These are phyloP conservation scores for Drosophila micromelanica DNA, from an alignment of 1,140 invertebrate genomes.

Conservation along the genomic window DNA sequence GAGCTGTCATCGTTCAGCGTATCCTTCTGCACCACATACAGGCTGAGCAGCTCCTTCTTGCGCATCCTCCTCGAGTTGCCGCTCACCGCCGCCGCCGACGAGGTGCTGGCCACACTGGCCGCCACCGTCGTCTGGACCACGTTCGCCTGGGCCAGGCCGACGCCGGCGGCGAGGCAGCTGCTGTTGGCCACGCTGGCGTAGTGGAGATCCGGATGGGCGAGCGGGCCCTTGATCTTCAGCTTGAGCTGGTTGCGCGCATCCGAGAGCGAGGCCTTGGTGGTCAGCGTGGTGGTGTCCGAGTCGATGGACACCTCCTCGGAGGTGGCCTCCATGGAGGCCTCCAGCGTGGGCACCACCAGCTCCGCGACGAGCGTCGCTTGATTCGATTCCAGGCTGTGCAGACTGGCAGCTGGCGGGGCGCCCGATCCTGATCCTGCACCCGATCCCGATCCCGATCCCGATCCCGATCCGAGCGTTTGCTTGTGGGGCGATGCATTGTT, in stretches of 20 bases:
- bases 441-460: not conserved
- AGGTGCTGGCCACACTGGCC: constrained; percentile 56
- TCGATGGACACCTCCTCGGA: constrained; percentile 85
- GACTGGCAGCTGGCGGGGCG: too few relatives aligned
- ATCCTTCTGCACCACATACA: constrained; percentile 93
- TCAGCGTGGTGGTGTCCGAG: constrained; percentile 85
- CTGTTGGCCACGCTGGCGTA: constrained; percentile 62
- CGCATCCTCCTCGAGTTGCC: constrained; percentile 91
- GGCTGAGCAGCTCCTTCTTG: constrained; percentile 93
- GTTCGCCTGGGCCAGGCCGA: constrained; percentile 54
- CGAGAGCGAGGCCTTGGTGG: constrained; percentile 88
- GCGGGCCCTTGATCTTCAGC: constrained; percentile 95
- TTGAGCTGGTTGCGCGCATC: constrained; percentile 93
- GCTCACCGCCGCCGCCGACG: constrained; percentile 54
- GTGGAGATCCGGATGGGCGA: constrained; percentile 84
- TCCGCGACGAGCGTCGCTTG: constrained; percentile 56
- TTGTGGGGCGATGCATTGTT: constrained; percentile 32
- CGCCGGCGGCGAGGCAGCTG: constrained; percentile 46
- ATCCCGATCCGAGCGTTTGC: constrained; percentile 2
- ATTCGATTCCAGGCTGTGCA: constrained; percentile 66
- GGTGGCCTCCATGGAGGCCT: constrained; percentile 76
- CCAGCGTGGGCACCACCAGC: constrained; percentile 54
- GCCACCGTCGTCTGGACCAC: constrained; percentile 59
- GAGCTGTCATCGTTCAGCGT: constrained; percentile 92
- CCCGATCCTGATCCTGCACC: not conserved